Evolutionary conservation across 35 echinoderm and acorn worm genomes (phyloP), one percentile per base, ranked within the genome.

Genomic region (Chiridota heheva): DNA sequence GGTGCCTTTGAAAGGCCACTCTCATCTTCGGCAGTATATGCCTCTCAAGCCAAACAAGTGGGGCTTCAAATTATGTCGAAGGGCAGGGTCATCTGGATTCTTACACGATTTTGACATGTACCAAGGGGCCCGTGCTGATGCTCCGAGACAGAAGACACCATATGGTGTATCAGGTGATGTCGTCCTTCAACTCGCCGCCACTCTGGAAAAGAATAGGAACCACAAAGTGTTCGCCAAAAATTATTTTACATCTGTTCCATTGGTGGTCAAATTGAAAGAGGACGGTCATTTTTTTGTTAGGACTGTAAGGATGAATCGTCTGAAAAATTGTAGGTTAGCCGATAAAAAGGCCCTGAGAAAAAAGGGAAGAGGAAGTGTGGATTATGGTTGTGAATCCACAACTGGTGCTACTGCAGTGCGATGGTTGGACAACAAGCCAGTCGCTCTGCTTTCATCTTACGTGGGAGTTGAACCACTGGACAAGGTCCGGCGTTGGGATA

Each of bases 341-440:
- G 57, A 18, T 3, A 40, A 81, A 61, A 81, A 81, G 29, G 29
- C 8, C 2, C 17, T 81, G 2, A 37, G 16, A 37, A 42, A 29
- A 34, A 44, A 81, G 32, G 58, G 77, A 13, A 64, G 33, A 31
- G 55, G 77, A 4, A 28, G 15, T 8, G 33, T 66, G 30, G 77
- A 65, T 25, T 31, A 66, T 29, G 4, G 33, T 6, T 81, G 77
- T 61, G 56, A 78, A 78, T 18, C 56, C 5, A 62, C 75, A 8
- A 16, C 75, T 40, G 56, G 75, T 7, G 36, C 36, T 78, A 55
- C 60, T 57, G 75, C 75, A 38, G 56, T 78, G 40, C 31, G 33
- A 35, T 78, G 75, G 75, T 43, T 78, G 47, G 75, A 78, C 57
- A 78, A 78, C 75, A 78, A 78, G 49, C 26, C 75, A 61, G 75